phyloP scores from a whole-genome alignment of 2,888 invertebrate genomes.

The Trachelus stipa region DNA sequence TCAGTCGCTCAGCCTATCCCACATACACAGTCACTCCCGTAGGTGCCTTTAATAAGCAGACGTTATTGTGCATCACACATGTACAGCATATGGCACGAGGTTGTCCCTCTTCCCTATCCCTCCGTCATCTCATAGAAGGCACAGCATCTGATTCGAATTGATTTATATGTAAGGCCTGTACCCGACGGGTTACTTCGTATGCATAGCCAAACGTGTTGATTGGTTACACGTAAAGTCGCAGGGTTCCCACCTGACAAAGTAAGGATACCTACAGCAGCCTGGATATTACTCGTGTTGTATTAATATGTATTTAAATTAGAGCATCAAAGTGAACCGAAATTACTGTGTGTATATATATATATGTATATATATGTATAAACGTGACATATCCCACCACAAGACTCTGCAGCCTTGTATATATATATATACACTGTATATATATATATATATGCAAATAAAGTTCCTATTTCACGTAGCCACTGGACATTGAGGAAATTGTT shows the following conservation, averaged over 20 bases:
- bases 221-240: conserved; percentile 48
- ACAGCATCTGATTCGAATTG: conserved; percentile 36
- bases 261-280: conserved; percentile 11
- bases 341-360: conserved; percentile 28
- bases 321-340: conserved; percentile 52
- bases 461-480: neutral
- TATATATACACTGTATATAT: neutral
- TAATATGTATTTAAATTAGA: conserved; percentile 60
- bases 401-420: neutral
- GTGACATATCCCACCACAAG: neutral
- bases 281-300: conserved; percentile 50
- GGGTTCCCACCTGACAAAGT: conserved; percentile 14
- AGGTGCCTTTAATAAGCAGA: conserved; percentile 38
- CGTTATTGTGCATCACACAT: conserved; percentile 29
- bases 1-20: neutral
- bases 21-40: neutral
- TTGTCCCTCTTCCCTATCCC: neutral
- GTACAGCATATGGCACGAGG: neutral
- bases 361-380: conserved; percentile 7
- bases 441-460: neutral
- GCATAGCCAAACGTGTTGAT: conserved; percentile 49
- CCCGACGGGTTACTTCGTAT: conserved; percentile 46
- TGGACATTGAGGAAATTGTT: neutral
- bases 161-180: conserved; percentile 29
- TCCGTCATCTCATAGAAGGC: neutral